Conservation (phyloP, 2,113 vertebrate genomes). For the Brachyhypopomus gauderio region DNA sequence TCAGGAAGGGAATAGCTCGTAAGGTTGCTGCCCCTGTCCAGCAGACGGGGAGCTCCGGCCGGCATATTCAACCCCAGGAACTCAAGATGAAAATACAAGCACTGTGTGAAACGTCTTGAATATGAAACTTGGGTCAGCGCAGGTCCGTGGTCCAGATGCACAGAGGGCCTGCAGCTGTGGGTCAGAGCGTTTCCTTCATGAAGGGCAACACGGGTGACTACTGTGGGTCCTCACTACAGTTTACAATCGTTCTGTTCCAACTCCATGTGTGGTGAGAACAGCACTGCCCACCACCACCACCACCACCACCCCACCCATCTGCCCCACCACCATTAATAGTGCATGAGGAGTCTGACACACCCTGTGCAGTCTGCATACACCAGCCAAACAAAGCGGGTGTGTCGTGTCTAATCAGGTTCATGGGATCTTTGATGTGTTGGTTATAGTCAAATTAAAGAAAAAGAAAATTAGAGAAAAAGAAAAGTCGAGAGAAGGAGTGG, state of each 20-base stretch:
- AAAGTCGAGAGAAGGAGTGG: no score
- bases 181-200: not conserved
- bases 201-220: no score
- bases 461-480: no score
- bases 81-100: constrained; percentile 34
- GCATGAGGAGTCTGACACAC: not conserved
- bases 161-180: not conserved
- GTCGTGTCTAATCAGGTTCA: not conserved
- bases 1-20: constrained; percentile 60
- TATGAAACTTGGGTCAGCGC: constrained; percentile 15
- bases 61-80: constrained; percentile 21
- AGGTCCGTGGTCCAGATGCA: not conserved
- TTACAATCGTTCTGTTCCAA: no score
- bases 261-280: not conserved
- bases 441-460: not conserved
- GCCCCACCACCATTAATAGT: not conserved
- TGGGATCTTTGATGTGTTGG: not conserved
- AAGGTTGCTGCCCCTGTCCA: constrained; percentile 64
- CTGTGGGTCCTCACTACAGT: no score
- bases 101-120: not conserved
- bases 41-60: constrained; percentile 32
- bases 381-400: not conserved
- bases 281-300: no score
- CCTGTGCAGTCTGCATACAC: not conserved
- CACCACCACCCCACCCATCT: no score